These are phyloP conservation scores for Pipistrellus kuhlii DNA, from an alignment of 2,797 vertebrate species.

Conservation along the genomic window DNA sequence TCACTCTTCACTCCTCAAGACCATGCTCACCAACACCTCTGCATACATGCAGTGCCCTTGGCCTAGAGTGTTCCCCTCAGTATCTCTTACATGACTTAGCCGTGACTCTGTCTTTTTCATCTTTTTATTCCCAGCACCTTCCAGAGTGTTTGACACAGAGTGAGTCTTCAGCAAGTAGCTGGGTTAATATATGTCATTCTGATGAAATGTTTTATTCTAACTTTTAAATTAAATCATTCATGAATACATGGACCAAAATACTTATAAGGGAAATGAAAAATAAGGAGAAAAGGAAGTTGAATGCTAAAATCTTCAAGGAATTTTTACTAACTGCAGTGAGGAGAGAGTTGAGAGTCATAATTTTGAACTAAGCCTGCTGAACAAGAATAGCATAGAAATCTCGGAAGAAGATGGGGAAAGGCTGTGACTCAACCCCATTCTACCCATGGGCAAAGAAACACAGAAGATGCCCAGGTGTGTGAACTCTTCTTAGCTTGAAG, in stretches of 20 bases:
- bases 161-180: not conserved
- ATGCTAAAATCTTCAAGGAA: slow-evolving; percentile 6
- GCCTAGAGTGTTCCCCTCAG: not conserved
- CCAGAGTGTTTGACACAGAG: not conserved
- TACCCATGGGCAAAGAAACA: slow-evolving; percentile 9
- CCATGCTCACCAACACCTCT: not conserved
- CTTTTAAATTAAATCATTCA: not conserved
- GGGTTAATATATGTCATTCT: not conserved
- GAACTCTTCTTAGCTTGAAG: not conserved
- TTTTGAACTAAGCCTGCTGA: slow-evolving; percentile 46
- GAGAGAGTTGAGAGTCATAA: not conserved
- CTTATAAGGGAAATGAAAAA: not conserved
- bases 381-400: slow-evolving; percentile 69
- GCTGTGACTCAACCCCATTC: slow-evolving; percentile 50
- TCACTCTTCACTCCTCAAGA: not conserved
- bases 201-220: not conserved
- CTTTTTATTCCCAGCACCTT: not conserved
- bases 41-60: not conserved
- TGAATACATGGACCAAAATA: not conserved
- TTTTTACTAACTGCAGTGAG: slow-evolving; percentile 43
- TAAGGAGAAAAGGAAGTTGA: not conserved
- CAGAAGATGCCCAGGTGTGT: not conserved
- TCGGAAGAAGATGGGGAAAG: slow-evolving; percentile 42
- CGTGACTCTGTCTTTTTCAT: not conserved
- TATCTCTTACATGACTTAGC: not conserved